Evolutionary conservation across 2,113 vertebrate species (phyloP).

Genomic region (Nycticryphes semicollaris): DNA sequence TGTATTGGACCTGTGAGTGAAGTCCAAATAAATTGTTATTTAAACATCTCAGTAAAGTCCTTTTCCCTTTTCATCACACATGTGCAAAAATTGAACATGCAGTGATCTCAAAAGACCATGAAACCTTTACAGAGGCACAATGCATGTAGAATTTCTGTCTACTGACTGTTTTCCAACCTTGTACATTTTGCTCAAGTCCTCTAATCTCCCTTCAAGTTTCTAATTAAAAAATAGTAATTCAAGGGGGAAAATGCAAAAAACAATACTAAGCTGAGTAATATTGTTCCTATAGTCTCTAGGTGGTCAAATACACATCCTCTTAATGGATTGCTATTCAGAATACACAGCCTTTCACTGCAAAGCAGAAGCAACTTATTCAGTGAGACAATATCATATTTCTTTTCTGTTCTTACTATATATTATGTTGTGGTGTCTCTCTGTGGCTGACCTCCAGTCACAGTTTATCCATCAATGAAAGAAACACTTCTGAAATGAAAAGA

Average conservation of each 20-base stretch:
- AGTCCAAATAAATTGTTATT: no score
- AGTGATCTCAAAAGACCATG: not conserved
- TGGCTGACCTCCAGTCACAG: not conserved
- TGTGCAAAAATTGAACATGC: fast-evolving
- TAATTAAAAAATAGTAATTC: not conserved
- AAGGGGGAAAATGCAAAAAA: not conserved
- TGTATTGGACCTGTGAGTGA: no score
- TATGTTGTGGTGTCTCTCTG: not conserved
- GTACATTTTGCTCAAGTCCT: not conserved
- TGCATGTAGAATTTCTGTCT: not conserved
- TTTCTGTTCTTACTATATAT: not conserved
- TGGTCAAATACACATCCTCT: not conserved
- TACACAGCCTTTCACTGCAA: not conserved
- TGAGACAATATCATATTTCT: not conserved
- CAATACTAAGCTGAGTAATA: not conserved
- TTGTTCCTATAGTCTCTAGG: not conserved
- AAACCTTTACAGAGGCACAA: not conserved
- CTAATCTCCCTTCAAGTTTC: not conserved
- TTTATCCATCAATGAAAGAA: not conserved
- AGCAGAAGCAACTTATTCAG: not conserved
- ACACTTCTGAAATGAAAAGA: not conserved
- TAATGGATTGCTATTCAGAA: not conserved
- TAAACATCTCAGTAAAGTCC: no score
- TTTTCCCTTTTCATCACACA: no score
- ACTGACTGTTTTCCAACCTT: not conserved